Evolutionary conservation across 2,113 vertebrate species (phyloP).

Genomic region (Hippocampus zosterae): DNA sequence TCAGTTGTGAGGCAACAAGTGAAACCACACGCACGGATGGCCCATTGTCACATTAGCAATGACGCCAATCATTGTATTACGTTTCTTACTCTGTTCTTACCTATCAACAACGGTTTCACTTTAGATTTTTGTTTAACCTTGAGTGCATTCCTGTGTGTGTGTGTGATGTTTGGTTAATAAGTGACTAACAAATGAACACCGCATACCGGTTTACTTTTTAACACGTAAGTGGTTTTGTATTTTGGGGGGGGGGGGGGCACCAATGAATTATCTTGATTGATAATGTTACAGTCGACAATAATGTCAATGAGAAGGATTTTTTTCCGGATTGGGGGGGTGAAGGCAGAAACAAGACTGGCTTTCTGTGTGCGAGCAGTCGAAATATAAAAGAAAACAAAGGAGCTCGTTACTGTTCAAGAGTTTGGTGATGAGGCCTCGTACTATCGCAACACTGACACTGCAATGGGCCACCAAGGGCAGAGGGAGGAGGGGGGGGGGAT

Average conservation of each 20-base stretch:
- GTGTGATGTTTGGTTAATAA: background rate
- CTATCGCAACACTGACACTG: slow-evolving; percentile 50
- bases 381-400: slow-evolving; percentile 50
- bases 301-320: slow-evolving; percentile 15
- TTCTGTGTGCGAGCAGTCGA: slow-evolving; percentile 17
- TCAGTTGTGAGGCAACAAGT: slow-evolving; percentile 1
- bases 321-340: slow-evolving; percentile 9
- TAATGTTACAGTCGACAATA: slow-evolving; percentile 3
- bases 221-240: background rate
- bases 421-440: slow-evolving; percentile 55
- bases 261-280: background rate
- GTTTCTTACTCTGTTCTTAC: background rate
- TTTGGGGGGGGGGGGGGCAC: background rate
- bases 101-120: background rate
- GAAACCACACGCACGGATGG: background rate
- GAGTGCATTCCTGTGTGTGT: background rate
- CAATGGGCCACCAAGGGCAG: slow-evolving; percentile 15
- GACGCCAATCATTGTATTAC: background rate
- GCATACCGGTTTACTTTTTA: background rate
- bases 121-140: background rate
- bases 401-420: slow-evolving; percentile 24
- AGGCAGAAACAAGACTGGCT: background rate
- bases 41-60: slow-evolving; percentile 7
- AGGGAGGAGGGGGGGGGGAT: background rate
- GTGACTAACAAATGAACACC: slow-evolving; percentile 1